phyloP scores from a whole-genome alignment of 1,140 invertebrate species.

The Drosophila jambulina region DNA sequence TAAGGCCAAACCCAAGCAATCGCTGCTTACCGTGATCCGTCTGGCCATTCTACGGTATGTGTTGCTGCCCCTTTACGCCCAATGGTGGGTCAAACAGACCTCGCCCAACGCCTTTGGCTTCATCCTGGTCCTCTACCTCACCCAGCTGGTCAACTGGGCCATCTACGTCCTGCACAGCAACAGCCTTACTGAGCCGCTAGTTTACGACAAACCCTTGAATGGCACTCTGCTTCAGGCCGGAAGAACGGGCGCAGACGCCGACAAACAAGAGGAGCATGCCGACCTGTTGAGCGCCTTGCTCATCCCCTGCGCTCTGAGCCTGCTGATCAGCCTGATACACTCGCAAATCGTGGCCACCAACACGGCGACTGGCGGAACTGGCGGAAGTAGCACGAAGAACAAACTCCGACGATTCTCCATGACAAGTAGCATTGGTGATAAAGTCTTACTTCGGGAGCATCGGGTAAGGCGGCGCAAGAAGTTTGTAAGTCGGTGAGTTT shows the following conservation, averaged over 20 bases:
- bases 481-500: slow-evolving; percentile 72
- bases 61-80: slow-evolving; percentile 92
- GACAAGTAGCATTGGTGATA: slow-evolving; percentile 52
- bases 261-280: slow-evolving; percentile 66
- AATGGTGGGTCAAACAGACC: slow-evolving; percentile 96
- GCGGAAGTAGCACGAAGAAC: slow-evolving; percentile 55
- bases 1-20: slow-evolving; percentile 96
- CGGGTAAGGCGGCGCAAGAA: slow-evolving; percentile 74
- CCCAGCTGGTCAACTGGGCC: slow-evolving; percentile 90
- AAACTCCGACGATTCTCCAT: slow-evolving; percentile 79
- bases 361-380: slow-evolving; percentile 33
- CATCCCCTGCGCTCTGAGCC: slow-evolving; percentile 92
- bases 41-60: slow-evolving; percentile 92
- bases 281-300: slow-evolving; percentile 86
- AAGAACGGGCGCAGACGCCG: slow-evolving; percentile 18
- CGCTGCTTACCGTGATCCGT: slow-evolving; percentile 92
- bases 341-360: slow-evolving; percentile 95
- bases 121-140: slow-evolving; percentile 91
- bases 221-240: not conserved
- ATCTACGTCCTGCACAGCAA: slow-evolving; percentile 87
- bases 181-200: slow-evolving; percentile 77
- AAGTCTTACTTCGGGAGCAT: slow-evolving; percentile 69
- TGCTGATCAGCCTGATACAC: slow-evolving; percentile 93
- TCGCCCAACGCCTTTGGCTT: slow-evolving; percentile 90
- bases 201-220: slow-evolving; percentile 42